A percentile compares a stretch with the other conserved stretches of the same genome.
Evolutionary conservation across 1,140 invertebrate genomes (phyloP).

Genomic region (Zaprionus davidi): DNA sequence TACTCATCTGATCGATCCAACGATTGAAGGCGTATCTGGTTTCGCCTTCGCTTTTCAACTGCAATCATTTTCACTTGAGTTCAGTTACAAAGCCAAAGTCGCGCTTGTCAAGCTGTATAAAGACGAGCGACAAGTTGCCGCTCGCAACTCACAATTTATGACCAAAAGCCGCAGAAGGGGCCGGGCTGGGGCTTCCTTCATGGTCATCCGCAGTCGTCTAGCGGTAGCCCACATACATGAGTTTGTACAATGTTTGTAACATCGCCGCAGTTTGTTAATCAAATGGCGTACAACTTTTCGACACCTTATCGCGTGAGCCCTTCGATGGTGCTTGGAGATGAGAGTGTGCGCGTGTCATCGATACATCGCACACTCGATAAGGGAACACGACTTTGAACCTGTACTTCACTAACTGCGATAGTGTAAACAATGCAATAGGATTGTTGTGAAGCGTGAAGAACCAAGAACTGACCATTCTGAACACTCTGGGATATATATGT

Average conservation of each 20-base stretch:
- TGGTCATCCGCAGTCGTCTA: slow-evolving; percentile 58
- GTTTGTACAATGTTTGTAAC: neutral
- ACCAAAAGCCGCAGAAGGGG: slow-evolving; percentile 19
- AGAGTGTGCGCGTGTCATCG: neutral
- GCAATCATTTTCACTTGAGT: slow-evolving; percentile 75
- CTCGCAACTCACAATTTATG: slow-evolving; percentile 53
- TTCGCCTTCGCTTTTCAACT: slow-evolving; percentile 76
- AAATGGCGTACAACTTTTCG: slow-evolving; percentile 36
- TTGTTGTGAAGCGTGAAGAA: neutral
- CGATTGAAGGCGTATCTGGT: slow-evolving; percentile 79
- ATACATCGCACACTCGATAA: neutral
- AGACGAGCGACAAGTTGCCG: slow-evolving; percentile 65
- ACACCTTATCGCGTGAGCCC: slow-evolving; percentile 29
- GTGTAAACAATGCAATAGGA: neutral
- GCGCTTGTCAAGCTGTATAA: slow-evolving; percentile 74
- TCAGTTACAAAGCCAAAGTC: slow-evolving; percentile 58
- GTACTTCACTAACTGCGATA: neutral
- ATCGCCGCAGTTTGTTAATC: slow-evolving; percentile 40
- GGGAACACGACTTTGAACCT: neutral
- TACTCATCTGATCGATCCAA: slow-evolving; percentile 47
- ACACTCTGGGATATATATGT: neutral
- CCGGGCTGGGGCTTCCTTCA: slow-evolving; percentile 37
- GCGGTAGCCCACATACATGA: slow-evolving; percentile 29
- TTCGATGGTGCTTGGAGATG: slow-evolving; percentile 30
- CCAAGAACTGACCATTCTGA: neutral